Conservation (phyloP, 2,888 invertebrate species). For the Melanophora roralis region DNA sequence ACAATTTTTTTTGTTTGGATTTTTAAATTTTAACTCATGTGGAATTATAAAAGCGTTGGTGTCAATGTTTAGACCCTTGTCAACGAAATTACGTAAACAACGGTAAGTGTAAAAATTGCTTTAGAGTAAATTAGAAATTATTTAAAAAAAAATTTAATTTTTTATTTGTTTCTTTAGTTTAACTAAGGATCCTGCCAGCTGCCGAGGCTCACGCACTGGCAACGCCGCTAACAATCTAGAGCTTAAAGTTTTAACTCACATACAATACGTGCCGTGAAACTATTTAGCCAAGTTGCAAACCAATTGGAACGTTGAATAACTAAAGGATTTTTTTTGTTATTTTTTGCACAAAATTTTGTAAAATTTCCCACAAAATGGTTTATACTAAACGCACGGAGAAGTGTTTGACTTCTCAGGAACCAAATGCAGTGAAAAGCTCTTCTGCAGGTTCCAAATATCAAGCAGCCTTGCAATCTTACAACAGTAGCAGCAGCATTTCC, state of each 20-base stretch:
- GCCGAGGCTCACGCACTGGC: conserved; percentile 76
- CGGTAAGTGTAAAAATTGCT: conserved; percentile 62
- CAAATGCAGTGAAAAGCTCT: conserved; percentile 27
- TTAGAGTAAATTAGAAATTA: not conserved
- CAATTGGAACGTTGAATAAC: not conserved
- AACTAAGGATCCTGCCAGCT: conserved; percentile 73
- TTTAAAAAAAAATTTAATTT: not conserved
- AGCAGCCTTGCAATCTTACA: conserved; percentile 18
- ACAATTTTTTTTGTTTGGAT: too few relatives aligned
- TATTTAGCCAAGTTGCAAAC: conserved; percentile 13
- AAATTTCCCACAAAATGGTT: conserved; percentile 68
- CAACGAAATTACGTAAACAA: conserved; percentile 68
- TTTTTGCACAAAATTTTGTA: too few relatives aligned
- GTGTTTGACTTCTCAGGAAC: conserved; percentile 66
- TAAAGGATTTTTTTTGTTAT: conserved; percentile 52
- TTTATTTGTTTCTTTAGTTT: conserved; percentile 66
- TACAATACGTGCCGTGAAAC: conserved; percentile 77
- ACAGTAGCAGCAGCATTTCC: not conserved
- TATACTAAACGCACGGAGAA: conserved; percentile 74
- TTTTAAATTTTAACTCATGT: conserved; percentile 42
- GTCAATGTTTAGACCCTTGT: conserved; percentile 75
- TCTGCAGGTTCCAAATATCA: conserved; percentile 14
- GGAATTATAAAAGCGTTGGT: conserved; percentile 67
- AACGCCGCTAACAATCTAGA: conserved; percentile 76
- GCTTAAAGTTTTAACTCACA: conserved; percentile 75